Evolutionary conservation across 2,113 vertebrate genomes (phyloP).

Genomic region (Amblyornis subalaris): DNA sequence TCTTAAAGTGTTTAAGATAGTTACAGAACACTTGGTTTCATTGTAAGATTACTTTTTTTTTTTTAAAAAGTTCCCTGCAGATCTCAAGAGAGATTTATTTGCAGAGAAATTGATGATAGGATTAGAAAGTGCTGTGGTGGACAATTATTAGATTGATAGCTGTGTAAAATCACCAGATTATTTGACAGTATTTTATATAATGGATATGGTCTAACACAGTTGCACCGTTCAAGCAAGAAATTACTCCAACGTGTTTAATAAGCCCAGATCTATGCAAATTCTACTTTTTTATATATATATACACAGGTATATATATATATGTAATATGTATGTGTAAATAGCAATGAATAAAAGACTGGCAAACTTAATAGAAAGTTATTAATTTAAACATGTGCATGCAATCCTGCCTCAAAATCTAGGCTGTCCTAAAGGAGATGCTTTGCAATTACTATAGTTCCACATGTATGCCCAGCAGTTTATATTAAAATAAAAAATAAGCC

Average conservation of each 20-base stretch:
- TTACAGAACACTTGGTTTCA: background rate
- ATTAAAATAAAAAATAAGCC: background rate
- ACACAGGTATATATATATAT: fast-evolving
- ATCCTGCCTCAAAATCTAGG: background rate
- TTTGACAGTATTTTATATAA: background rate
- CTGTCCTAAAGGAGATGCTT: background rate
- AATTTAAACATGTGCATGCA: background rate
- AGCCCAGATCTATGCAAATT: background rate
- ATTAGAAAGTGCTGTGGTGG: background rate
- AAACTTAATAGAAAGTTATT: background rate
- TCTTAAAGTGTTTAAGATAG: background rate
- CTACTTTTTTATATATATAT: background rate
- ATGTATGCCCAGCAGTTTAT: background rate
- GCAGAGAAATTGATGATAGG: background rate
- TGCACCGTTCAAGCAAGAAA: background rate
- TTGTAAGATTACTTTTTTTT: background rate
- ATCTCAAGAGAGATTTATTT: background rate
- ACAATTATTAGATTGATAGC: background rate
- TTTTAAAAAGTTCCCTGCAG: background rate
- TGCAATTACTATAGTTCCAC: background rate
- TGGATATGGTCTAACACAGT: background rate
- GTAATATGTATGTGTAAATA: background rate
- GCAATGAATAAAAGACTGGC: background rate
- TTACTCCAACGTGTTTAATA: background rate
- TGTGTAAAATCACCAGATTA: background rate